phyloP scores from a whole-genome alignment of 2,797 vertebrate genomes.

The Pangasius mekongensis region DNA sequence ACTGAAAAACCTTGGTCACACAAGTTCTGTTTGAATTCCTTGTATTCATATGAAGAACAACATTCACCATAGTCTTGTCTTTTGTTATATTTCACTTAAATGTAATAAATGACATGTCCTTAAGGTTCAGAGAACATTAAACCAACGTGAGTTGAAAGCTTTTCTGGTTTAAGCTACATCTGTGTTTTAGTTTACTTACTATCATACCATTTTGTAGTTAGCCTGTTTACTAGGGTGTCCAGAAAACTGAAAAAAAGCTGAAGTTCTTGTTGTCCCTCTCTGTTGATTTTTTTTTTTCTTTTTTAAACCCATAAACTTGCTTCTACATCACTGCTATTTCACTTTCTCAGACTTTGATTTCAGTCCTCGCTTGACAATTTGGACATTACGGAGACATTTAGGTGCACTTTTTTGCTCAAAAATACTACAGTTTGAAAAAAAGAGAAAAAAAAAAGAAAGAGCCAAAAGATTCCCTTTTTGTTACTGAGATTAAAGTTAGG shows the following conservation, averaged over 20 bases:
- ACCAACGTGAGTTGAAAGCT: background rate
- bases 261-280: background rate
- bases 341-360: background rate
- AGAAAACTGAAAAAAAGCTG: background rate
- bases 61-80: background rate
- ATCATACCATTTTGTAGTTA: too few species aligned
- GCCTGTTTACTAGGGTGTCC: too few species aligned
- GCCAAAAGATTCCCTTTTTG: background rate
- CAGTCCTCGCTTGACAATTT: background rate
- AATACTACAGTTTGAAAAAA: background rate
- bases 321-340: background rate
- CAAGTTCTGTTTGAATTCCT: background rate
- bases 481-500: background rate
- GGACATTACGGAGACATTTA: background rate
- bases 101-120: background rate
- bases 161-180: background rate
- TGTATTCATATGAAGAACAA: background rate
- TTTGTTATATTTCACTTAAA: background rate
- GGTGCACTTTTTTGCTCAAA: background rate
- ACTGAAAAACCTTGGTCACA: background rate
- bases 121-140: background rate
- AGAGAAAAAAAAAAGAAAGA: background rate
- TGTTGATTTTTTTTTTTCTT: background rate
- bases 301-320: background rate
- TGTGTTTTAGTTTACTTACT: background rate